phyloP scores from a whole-genome alignment of 2,797 vertebrate species.

The Sardinella longiceps region DNA sequence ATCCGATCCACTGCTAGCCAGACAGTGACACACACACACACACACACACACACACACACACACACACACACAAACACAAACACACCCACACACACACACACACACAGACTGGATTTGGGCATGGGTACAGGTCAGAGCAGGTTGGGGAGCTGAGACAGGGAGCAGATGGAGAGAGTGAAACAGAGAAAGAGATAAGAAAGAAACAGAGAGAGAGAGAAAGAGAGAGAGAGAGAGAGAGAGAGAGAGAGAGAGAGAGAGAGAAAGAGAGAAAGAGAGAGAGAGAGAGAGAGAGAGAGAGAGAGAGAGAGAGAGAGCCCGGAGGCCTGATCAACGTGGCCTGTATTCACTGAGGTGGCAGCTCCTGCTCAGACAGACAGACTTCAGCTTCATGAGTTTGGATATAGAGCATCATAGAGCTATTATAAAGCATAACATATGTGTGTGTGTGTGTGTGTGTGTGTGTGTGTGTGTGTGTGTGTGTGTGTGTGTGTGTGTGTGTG shows the following conservation, averaged over 20 bases:
- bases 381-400: background rate
- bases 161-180: conserved; percentile 24
- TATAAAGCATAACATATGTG: no score
- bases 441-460: no score
- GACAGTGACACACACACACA: conserved; percentile 6
- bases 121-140: conserved; percentile 33
- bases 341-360: background rate
- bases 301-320: conserved; percentile 55
- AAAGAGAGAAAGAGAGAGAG: conserved; percentile 1
- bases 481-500: no score
- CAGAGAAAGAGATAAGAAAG: background rate
- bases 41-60: no score
- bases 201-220: background rate
- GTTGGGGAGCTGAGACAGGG: conserved; percentile 23
- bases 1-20: conserved; percentile 30
- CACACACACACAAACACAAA: no score
- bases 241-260: background rate
- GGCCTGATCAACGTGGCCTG: background rate
- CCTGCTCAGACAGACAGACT: background rate
- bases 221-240: conserved; percentile 1
- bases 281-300: background rate
- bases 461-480: no score
- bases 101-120: conserved; percentile 26
- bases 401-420: background rate
- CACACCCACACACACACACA: background rate